Percentiles rank a stretch among this genome's conserved stretches.
Conservation (phyloP, 2,888 invertebrate genomes). For the Germaria angustata region DNA sequence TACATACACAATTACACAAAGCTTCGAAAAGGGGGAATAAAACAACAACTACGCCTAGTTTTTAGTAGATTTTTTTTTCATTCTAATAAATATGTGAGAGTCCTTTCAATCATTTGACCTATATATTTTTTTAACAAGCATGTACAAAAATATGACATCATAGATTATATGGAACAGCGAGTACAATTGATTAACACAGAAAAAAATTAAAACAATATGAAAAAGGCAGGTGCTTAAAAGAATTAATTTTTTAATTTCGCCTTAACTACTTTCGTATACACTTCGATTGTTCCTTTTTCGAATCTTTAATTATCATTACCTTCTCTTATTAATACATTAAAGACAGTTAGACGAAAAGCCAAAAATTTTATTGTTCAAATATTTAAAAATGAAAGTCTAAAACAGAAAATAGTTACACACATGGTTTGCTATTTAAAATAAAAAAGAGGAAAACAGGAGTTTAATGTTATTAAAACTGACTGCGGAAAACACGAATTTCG, state of each 20-base stretch:
- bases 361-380: too few species aligned
- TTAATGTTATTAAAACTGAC: too few species aligned
- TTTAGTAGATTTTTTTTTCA: background rate
- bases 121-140: too few species aligned
- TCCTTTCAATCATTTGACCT: slow-evolving; percentile 42
- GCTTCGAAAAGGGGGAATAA: background rate
- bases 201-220: background rate
- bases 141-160: slow-evolving; percentile 49
- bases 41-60: slow-evolving; percentile 10
- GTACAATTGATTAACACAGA: slow-evolving; percentile 16
- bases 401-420: too few species aligned
- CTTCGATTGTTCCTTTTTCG: too few species aligned
- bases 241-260: background rate
- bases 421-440: too few species aligned
- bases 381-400: too few species aligned
- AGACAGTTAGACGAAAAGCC: background rate
- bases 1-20: background rate
- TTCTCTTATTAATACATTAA: background rate
- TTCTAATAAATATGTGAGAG: background rate
- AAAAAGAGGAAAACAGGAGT: too few species aligned
- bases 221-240: background rate
- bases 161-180: background rate
- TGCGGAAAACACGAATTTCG: too few species aligned
- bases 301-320: background rate
- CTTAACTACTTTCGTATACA: too few species aligned